These are phyloP conservation scores for Axis porcinus DNA, from an alignment of 2,113 vertebrate species.

Conservation along the genomic window DNA sequence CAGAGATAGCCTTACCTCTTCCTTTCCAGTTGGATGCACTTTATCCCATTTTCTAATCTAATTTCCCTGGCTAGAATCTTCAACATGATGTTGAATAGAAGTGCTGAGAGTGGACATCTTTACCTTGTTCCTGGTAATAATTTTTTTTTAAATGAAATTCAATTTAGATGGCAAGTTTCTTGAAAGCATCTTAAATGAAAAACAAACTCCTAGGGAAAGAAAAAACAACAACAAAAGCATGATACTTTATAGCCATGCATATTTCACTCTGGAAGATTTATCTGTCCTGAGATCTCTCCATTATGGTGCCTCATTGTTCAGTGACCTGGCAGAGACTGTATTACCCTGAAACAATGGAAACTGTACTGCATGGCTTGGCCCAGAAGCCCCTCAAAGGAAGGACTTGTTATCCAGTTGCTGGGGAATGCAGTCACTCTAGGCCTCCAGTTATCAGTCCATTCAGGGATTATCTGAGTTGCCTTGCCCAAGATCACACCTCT, in stretches of 20 bases:
- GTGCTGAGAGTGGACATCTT: not conserved
- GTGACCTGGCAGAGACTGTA: no score
- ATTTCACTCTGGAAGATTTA: not conserved
- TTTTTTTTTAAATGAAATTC: not conserved
- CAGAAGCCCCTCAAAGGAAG: not conserved
- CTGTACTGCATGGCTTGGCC: not conserved
- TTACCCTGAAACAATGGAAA: not conserved
- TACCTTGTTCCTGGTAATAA: not conserved
- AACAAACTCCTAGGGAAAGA: not conserved
- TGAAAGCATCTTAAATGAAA: not conserved
- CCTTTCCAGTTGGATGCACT: not conserved
- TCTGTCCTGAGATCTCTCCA: not conserved
- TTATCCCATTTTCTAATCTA: conserved; percentile 3
- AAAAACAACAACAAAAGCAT: not conserved
- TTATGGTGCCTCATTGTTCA: not conserved
- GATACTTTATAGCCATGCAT: not conserved
- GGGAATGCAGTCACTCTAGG: not conserved
- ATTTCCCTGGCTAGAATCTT: not conserved
- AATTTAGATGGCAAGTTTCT: not conserved
- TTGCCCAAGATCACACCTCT: not conserved
- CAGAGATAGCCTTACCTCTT: not conserved
- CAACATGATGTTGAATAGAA: not conserved
- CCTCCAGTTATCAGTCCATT: not conserved
- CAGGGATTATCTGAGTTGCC: not conserved
- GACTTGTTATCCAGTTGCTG: not conserved